A percentile compares a stretch with the other conserved stretches of the same genome.
Evolutionary conservation across 1,140 invertebrate species (phyloP).

Genomic region (Caenorhabditis tropicalis): DNA sequence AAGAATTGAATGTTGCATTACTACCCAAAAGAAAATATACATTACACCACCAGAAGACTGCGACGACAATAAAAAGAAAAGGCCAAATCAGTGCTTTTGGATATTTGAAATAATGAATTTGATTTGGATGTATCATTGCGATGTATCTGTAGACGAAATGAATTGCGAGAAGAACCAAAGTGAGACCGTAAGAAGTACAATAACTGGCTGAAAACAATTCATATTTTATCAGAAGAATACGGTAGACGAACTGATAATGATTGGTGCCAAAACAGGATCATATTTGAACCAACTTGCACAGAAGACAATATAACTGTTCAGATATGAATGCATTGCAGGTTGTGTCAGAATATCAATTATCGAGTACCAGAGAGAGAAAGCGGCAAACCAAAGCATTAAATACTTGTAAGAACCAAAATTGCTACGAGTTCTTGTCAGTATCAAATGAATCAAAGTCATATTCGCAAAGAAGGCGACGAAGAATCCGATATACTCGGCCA

Average conservation of each 20-base stretch:
- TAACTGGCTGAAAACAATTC: not conserved
- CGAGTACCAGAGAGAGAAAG: not conserved
- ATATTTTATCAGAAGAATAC: not conserved
- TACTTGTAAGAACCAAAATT: not conserved
- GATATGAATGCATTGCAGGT: conserved; percentile 25
- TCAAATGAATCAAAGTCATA: not conserved
- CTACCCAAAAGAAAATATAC: not conserved
- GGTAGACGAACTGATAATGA: not conserved
- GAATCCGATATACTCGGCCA: not conserved
- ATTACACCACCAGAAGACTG: conserved; percentile 16
- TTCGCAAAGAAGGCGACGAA: not conserved
- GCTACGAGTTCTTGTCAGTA: not conserved
- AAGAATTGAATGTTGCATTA: not conserved
- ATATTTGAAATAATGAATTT: conserved; percentile 2
- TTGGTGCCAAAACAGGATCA: not conserved
- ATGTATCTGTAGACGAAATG: not conserved
- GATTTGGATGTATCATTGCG: not conserved
- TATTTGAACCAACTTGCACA: conserved; percentile 21
- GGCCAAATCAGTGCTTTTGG: not conserved
- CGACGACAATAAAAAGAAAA: not conserved
- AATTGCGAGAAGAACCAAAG: not conserved
- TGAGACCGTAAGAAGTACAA: not conserved
- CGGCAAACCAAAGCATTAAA: not conserved
- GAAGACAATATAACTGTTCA: not conserved
- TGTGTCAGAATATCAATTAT: conserved; percentile 19